Evolutionary conservation across 2,113 vertebrate genomes (phyloP).

Genomic region (Solea solea): DNA sequence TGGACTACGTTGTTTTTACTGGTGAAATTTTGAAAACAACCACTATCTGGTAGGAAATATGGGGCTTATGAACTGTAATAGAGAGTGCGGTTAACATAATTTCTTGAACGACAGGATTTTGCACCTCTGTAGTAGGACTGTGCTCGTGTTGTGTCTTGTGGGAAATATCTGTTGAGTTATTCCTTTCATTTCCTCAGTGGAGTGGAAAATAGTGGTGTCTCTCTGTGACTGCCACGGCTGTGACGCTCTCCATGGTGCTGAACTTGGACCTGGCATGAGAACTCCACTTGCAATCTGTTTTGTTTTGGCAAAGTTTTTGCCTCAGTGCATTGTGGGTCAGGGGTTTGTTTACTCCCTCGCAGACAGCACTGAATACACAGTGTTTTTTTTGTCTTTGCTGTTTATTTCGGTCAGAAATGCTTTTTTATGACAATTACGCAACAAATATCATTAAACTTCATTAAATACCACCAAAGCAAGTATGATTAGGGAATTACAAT

Average conservation of each 20-base stretch:
- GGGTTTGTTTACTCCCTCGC: background rate
- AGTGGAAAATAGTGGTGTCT: background rate
- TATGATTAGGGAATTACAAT: background rate
- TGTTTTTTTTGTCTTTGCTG: background rate
- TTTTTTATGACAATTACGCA: background rate
- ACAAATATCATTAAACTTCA: background rate
- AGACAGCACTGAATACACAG: background rate
- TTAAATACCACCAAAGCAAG: background rate
- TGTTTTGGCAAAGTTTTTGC: slow-evolving; percentile 3
- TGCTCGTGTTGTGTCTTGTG: background rate
- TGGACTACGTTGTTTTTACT: too few relatives aligned
- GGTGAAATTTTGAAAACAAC: too few relatives aligned
- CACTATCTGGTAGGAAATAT: too few relatives aligned
- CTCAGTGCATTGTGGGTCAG: slow-evolving; percentile 1
- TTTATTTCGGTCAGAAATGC: background rate
- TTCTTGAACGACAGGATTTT: too few relatives aligned
- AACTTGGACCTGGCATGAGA: slow-evolving; percentile 31
- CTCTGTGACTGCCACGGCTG: slow-evolving; percentile 9
- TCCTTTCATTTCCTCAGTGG: background rate
- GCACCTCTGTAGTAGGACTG: too few relatives aligned
- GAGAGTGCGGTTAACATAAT: too few relatives aligned
- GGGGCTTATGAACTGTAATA: too few relatives aligned
- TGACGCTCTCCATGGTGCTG: slow-evolving; percentile 70
- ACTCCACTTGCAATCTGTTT: background rate
- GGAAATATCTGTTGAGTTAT: background rate